Evolutionary conservation across 1,140 invertebrate species (phyloP), one percentile per base, ranked within the genome.

Genomic region (Drosophila navojoa): DNA sequence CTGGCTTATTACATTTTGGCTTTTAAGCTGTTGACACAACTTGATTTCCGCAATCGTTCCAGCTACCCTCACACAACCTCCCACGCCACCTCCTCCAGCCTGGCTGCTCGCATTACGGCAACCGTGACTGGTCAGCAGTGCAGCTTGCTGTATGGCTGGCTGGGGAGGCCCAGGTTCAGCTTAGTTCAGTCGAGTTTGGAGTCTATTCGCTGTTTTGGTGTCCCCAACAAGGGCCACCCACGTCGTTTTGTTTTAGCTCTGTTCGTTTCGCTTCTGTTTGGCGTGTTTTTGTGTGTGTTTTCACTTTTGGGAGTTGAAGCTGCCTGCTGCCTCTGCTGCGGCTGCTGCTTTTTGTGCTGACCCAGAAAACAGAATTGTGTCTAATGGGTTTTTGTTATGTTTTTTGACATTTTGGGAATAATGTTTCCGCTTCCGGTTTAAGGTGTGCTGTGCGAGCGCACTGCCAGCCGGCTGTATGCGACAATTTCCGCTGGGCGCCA

Each of bases 1-100:
- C 85, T 90, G 84, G 84, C 84, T 89, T 89, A 89, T 89, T 89
- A 89, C 84, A 89, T 89, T 89, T 89, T 89, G 85, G 84, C 84
- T 89, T 89, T 89, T 89, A 89, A 89, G 84, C 84, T 89, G 84
- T 89, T 89, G 84, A 89, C 84, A 89, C 84, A 89, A 89, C 84
- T 89, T 89, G 84, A 89, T 89, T 89, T 89, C 84, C 84, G 84
- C 74, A 59, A 59, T 71, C 67, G 68, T 71, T 64, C 25, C 69
- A 25, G 4, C 44, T 25, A 11, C 69, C 53, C 67, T 50, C 47
- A 47, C 62, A 16, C 22, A 5, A 4, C 25, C 15, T 0, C 0
- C 13, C 40, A 22, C 19, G 19, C 15, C 11, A 38, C 42, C 4
- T 29, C n/a, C 27, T 0, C 27, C 5, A 6, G 27, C 3, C 5